Conservation (phyloP, 30 jellyfish, hydroid and myxozoan genomes). For the Aurelia sp. region DNA sequence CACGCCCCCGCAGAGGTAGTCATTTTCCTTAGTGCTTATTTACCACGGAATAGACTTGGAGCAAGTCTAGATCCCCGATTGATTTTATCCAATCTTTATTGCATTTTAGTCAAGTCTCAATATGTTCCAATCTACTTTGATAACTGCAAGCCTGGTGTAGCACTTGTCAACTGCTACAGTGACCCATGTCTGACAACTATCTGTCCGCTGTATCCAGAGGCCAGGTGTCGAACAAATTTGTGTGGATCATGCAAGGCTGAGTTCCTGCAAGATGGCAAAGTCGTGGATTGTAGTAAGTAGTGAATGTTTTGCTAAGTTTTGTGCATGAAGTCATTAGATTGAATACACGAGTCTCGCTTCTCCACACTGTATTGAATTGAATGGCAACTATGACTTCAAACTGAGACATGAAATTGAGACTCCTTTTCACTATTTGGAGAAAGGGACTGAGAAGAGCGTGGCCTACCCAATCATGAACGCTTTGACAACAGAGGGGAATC, state of each 20-base stretch:
- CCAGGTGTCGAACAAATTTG: constrained; percentile 68
- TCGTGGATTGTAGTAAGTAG: constrained; percentile 67
- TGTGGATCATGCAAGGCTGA: constrained; percentile 87
- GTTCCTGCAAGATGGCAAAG: constrained; percentile 35
- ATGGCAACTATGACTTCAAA: no score
- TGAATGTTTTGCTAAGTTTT: not conserved
- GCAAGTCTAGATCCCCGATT: no score
- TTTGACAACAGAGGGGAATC: no score
- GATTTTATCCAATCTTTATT: not conserved
- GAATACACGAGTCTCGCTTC: no score
- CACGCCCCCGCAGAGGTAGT: no score
- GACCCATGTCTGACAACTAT: constrained; percentile 75
- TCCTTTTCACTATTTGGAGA: no score
- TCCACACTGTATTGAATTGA: no score
- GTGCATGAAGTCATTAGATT: not conserved
- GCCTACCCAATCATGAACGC: no score
- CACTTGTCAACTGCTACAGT: constrained; percentile 53
- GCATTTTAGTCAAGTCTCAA: constrained; percentile 24
- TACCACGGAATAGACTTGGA: no score
- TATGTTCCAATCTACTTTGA: constrained; percentile 32
- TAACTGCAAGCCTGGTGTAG: constrained; percentile 65
- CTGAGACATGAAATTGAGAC: no score
- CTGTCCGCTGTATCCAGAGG: constrained; percentile 75
- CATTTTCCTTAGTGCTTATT: no score
- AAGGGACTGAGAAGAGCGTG: no score